Evolutionary conservation across 2,113 vertebrate genomes (phyloP).

Genomic region (Xenopus borealis): DNA sequence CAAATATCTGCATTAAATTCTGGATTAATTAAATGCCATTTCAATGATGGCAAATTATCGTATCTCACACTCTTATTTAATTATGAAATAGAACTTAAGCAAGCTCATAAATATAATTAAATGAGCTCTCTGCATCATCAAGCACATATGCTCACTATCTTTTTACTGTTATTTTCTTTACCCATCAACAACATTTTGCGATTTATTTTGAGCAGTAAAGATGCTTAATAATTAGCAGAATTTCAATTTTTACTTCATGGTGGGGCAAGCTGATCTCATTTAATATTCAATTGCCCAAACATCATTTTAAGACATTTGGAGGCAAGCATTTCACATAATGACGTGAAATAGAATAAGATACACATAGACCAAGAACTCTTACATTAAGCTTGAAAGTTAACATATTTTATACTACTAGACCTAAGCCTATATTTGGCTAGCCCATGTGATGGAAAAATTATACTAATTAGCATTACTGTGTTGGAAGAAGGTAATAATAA

Average conservation of each 20-base stretch:
- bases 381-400: neutral
- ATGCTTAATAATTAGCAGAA: conserved; percentile 31
- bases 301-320: neutral
- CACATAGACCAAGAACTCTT: neutral
- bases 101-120: conserved; percentile 28
- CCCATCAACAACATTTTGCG: conserved; percentile 14
- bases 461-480: neutral
- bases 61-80: conserved; percentile 30
- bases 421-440: neutral
- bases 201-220: neutral
- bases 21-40: conserved; percentile 25
- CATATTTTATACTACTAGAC: neutral
- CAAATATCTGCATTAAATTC: conserved; percentile 8
- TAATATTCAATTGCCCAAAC: conserved; percentile 1
- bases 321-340: neutral
- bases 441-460: neutral
- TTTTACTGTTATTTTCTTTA: conserved; percentile 4
- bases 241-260: conserved; percentile 8
- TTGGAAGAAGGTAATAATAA: neutral
- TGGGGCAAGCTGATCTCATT: conserved; percentile 2
- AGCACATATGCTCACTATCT: neutral
- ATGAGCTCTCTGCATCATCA: conserved; percentile 24
- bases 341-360: neutral
- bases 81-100: conserved; percentile 26
- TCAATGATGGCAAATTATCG: conserved; percentile 31